These are phyloP conservation scores for Drosophila kanapiae DNA, from an alignment of 1,140 invertebrate species.

Conservation along the genomic window DNA sequence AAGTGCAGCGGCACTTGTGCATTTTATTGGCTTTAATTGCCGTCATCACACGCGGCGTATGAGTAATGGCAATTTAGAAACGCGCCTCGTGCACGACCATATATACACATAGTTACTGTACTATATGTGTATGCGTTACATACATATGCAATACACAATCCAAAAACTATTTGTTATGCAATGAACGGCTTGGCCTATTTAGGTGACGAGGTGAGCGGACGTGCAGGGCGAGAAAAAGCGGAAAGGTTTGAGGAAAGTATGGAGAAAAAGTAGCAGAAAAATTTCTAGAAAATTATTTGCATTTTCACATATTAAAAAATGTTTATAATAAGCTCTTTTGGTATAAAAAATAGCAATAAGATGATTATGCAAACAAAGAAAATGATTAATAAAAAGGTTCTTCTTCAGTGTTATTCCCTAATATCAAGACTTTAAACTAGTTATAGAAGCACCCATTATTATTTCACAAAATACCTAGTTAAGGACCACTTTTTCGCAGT, in stretches of 20 bases:
- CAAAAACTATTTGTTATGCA: conserved; percentile 59
- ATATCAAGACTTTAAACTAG: too few species aligned
- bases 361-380: too few species aligned
- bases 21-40: conserved; percentile 64
- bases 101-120: conserved; percentile 1
- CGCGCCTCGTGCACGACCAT: conserved; percentile 5
- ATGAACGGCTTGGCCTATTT: conserved; percentile 53
- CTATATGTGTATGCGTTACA: not conserved
- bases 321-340: not conserved
- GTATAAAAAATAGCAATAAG: too few species aligned
- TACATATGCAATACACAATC: conserved; percentile 25
- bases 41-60: conserved; percentile 57
- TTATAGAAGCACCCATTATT: too few species aligned
- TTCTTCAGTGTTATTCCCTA: too few species aligned
- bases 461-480: not conserved
- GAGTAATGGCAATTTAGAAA: conserved; percentile 62
- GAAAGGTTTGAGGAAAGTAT: too few species aligned
- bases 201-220: not conserved
- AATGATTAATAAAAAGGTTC: too few species aligned
- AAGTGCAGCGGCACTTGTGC: conserved; percentile 66
- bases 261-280: not conserved
- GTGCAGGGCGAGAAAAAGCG: conserved; percentile 8
- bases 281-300: too few species aligned
- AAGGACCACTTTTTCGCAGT: not conserved
- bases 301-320: too few species aligned